A percentile compares a stretch with the other conserved stretches of the same genome.
Evolutionary conservation across 2,888 invertebrate species (phyloP).

Genomic region (Diarsia brunnea): DNA sequence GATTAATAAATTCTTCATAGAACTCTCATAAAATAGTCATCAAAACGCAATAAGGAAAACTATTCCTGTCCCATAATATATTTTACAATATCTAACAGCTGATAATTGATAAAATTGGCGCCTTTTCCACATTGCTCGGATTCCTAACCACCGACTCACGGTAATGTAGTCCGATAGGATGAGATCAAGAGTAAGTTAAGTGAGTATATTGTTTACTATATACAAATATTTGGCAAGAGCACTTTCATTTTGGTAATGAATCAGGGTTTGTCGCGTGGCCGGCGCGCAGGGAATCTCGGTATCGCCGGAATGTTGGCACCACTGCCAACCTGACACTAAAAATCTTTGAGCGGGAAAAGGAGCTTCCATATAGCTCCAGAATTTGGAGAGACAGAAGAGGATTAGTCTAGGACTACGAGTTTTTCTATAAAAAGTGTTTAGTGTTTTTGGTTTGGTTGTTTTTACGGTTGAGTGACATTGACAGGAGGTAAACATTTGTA

Average conservation of each 20-base stretch:
- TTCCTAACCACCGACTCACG: constrained; percentile 58
- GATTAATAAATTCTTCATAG: constrained; percentile 22
- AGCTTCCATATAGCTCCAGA: constrained; percentile 31
- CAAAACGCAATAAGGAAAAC: constrained; percentile 55
- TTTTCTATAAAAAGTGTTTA: not conserved
- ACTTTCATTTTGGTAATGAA: constrained; percentile 73
- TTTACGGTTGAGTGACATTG: not conserved
- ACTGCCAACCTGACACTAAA: constrained; percentile 69
- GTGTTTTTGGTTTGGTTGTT: not conserved
- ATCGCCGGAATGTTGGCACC: constrained; percentile 70
- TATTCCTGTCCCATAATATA: constrained; percentile 38
- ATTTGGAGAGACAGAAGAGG: constrained; percentile 13
- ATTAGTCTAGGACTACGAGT: not conserved
- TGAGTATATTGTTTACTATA: constrained; percentile 62
- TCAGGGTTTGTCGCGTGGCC: constrained; percentile 68
- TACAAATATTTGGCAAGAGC: constrained; percentile 71
- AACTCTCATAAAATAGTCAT: constrained; percentile 36
- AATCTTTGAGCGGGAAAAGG: constrained; percentile 50
- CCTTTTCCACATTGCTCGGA: constrained; percentile 45
- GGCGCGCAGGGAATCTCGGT: constrained; percentile 66
- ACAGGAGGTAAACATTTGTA: not conserved
- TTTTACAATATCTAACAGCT: constrained; percentile 49
- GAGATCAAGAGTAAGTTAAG: constrained; percentile 54
- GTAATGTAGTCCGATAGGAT: constrained; percentile 32
- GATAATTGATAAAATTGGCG: constrained; percentile 53